Base-by-base conservation (phyloP, 2,888 invertebrate genomes). In the Liopterus haemorrhoidalis region DNA sequence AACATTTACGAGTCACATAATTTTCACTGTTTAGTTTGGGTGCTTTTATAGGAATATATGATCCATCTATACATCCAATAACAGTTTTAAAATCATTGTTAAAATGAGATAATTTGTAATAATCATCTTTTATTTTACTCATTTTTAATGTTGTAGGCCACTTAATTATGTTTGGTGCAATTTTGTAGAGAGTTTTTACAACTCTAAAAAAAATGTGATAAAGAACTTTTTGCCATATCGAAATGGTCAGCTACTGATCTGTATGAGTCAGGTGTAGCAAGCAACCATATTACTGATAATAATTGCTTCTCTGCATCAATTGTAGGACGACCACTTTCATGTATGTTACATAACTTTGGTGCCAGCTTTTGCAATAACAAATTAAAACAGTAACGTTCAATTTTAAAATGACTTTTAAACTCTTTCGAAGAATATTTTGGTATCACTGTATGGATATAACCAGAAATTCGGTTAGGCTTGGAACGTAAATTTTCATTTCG, bases 191-290 rank as follows among this genome's bases (percentile, higher is more conserved):
- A n/a, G 33, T 40, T 5, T 36, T 37, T 2, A 53, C 36, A 2
- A 49, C 38, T 25, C 48, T 37, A 21, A 44, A 38, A 40, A 49
- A 50, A 24, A 28, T 16, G 30, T 15, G 20, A 48, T 9, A 53
- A 18, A 1, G 42, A 45, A 2, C 45, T 46, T 40, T 53, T 53
- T 1, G 42, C 45, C 39, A 49, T 43, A 20, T 40, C 18, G 25
- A 42, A 42, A 12, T 43, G 27, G 6, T 44, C 44, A 8, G 8
- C 44, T 37, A 41, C 30, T 20, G 44, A 47, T 32, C 49, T 49
- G 11, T 33, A 33, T 8, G 33, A 33, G 19, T 33, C 33, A 33
- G 33, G 30, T 8, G 40, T 30, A 14, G 40, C 40, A 16, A 40
- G 30, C 15, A 31, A n/a, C 30, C 40, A 40, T 12, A 40, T n/a